Conservation (phyloP, 2,888 invertebrate species). For the Zaprionus lineosus region DNA sequence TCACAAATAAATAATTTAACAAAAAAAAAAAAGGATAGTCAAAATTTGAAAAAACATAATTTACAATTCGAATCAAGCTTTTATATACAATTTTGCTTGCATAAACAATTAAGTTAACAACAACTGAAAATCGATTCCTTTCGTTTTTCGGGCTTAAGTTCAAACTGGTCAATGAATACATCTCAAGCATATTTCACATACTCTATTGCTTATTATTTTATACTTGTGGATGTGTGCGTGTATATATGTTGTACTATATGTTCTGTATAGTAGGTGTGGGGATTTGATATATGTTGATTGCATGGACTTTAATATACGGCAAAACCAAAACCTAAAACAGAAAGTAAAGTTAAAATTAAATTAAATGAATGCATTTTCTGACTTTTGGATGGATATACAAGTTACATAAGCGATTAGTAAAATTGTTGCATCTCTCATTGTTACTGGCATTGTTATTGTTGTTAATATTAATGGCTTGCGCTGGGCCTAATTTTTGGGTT, state of each 20-base stretch:
- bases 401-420: constrained; percentile 29
- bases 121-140: constrained; percentile 30
- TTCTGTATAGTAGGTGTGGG: constrained; percentile 46
- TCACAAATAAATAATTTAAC: constrained; percentile 22
- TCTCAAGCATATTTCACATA: constrained; percentile 6
- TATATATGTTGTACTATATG: constrained; percentile 18
- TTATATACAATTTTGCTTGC: constrained; percentile 21
- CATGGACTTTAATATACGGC: constrained; percentile 71
- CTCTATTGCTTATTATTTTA: constrained; percentile 13
- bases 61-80: constrained; percentile 21
- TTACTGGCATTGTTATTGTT: background rate
- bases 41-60: constrained; percentile 41
- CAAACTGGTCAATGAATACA: constrained; percentile 26
- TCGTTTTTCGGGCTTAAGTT: too few relatives aligned
- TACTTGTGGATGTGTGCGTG: constrained; percentile 30
- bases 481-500: too few relatives aligned
- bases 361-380: constrained; percentile 45
- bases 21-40: too few relatives aligned
- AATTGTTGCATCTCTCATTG: too few relatives aligned
- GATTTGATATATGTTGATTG: constrained; percentile 60
- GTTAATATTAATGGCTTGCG: too few relatives aligned
- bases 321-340: constrained; percentile 77
- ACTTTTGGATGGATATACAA: constrained; percentile 7
- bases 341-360: constrained; percentile 53
- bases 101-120: constrained; percentile 42